phyloP scores from a whole-genome alignment of 2,888 invertebrate genomes.

The Drosophila vallismaia region DNA sequence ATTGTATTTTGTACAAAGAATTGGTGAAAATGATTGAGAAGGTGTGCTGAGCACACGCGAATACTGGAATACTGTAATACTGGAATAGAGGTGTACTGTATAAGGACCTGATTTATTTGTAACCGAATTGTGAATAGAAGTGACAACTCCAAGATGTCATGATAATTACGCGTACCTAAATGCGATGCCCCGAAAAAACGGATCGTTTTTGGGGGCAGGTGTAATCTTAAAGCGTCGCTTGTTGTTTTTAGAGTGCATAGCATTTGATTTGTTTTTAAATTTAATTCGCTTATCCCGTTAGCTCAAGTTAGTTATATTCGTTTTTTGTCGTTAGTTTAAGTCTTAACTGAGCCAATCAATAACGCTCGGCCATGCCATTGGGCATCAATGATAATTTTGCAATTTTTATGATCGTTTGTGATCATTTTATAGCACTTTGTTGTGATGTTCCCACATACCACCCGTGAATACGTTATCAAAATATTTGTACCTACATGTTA shows the following conservation, averaged over 20 bases:
- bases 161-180: conserved; percentile 60
- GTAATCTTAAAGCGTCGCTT: conserved; percentile 29
- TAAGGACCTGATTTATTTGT: conserved; percentile 54
- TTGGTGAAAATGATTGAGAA: conserved; percentile 86
- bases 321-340: conserved; percentile 33
- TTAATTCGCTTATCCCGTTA: conserved; percentile 26
- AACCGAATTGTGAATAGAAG: conserved; percentile 63
- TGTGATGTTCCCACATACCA: conserved; percentile 33
- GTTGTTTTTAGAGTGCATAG: conserved; percentile 55
- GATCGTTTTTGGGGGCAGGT: conserved; percentile 7
- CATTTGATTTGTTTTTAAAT: conserved; percentile 18
- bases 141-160: conserved; percentile 55
- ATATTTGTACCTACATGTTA: conserved; percentile 47
- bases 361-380: conserved; percentile 22
- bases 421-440: conserved; percentile 38
- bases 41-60: conserved; percentile 73
- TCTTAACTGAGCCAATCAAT: not conserved
- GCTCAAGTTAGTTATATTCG: conserved; percentile 35
- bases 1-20: conserved; percentile 88
- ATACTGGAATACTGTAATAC: conserved; percentile 9
- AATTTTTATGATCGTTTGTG: conserved; percentile 41
- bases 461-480: conserved; percentile 54
- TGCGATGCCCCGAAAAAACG: conserved; percentile 10
- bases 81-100: conserved; percentile 16
- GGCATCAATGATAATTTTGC: conserved; percentile 27